Evolutionary conservation across 2,797 vertebrate genomes (phyloP).

Genomic region (Eleutherodactylus coqui): DNA sequence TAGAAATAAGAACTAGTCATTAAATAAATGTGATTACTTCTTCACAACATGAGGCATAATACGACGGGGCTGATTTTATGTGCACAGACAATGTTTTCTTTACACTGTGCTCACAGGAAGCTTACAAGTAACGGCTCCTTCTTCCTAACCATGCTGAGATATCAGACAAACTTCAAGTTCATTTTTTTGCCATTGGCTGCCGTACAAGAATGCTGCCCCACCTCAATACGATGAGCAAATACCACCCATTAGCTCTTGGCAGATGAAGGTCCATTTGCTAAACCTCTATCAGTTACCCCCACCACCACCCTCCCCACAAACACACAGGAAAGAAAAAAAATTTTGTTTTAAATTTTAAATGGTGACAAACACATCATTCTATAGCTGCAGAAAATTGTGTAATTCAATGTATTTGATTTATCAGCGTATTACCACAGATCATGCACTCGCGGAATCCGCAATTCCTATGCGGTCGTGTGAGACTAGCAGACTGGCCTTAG

Average conservation of each 20-base stretch:
- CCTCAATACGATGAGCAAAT: constrained; percentile 2
- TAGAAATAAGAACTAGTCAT: background rate
- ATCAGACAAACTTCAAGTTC: background rate
- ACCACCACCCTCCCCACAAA: too few species aligned
- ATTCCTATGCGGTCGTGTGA: too few species aligned
- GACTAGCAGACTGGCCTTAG: too few species aligned
- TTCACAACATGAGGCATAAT: background rate
- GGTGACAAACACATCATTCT: too few species aligned
- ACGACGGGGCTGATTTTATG: background rate
- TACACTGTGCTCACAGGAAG: too few species aligned
- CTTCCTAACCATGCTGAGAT: background rate
- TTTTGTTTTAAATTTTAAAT: too few species aligned
- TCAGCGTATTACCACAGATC: too few species aligned
- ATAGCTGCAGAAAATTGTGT: too few species aligned
- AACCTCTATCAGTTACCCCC: background rate
- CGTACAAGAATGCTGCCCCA: constrained; percentile 34
- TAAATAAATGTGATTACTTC: background rate
- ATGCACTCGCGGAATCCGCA: too few species aligned
- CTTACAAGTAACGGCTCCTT: background rate
- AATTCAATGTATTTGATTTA: too few species aligned
- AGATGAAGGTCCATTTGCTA: constrained; percentile 8
- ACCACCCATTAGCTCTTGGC: constrained; percentile 37
- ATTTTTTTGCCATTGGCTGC: constrained; percentile 18
- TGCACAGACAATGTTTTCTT: background rate
- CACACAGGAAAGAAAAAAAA: background rate